Conservation (phyloP, 2,113 vertebrate species). For the Syngnathus floridae region DNA sequence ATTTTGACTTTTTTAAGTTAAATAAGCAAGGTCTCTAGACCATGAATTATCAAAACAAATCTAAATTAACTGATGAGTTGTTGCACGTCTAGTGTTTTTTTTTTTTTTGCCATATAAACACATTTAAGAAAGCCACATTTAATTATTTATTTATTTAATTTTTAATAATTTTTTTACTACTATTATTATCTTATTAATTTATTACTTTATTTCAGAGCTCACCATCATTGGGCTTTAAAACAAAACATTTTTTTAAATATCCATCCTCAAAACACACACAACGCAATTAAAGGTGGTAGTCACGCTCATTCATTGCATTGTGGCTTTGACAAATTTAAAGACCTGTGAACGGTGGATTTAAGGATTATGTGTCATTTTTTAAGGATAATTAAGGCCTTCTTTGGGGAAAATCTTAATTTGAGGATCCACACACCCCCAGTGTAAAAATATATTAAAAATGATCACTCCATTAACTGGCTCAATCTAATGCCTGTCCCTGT, state of each 20-base stretch:
- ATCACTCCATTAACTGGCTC: background rate
- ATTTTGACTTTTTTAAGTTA: no score
- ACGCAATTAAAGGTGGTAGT: background rate
- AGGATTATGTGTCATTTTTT: background rate
- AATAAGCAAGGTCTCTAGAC: no score
- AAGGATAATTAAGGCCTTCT: background rate
- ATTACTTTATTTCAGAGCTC: no score
- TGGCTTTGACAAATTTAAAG: background rate
- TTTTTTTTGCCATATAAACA: no score
- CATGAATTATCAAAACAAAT: no score
- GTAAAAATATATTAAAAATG: conserved; percentile 15
- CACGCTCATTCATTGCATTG: background rate
- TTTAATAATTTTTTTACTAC: no score
- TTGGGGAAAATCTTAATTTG: background rate
- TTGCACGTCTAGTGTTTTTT: no score
- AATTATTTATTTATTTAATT: no score
- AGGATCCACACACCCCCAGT: background rate
- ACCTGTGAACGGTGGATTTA: background rate
- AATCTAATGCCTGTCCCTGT: background rate
- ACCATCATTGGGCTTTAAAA: no score
- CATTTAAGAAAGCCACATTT: background rate
- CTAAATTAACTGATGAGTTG: no score
- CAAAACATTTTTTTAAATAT: background rate
- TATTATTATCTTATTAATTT: no score
- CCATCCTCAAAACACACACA: background rate